phyloP scores from a whole-genome alignment of 2,113 vertebrate species.

The Apus apus region DNA sequence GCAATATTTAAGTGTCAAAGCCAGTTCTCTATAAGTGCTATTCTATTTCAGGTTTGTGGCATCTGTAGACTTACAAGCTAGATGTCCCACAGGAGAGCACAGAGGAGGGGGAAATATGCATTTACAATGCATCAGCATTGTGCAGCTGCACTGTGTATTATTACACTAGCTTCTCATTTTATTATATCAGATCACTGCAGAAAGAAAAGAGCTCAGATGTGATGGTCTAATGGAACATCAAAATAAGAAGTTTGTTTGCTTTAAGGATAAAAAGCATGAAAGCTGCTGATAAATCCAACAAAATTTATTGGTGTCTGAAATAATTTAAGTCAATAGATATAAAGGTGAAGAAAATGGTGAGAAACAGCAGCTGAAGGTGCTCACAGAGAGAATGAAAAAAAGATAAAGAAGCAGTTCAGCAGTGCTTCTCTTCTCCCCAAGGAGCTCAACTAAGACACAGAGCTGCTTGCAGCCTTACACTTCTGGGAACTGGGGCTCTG shows the following conservation, averaged over 20 bases:
- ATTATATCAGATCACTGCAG: slow-evolving; percentile 18
- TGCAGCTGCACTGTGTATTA: slow-evolving; percentile 41
- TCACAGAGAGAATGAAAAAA: not conserved
- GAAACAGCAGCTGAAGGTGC: slow-evolving; percentile 14
- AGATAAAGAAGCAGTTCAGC: not conserved
- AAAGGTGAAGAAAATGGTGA: not conserved
- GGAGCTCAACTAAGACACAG: not conserved
- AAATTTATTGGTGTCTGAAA: not conserved
- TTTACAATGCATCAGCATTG: not conserved
- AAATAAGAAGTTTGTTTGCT: not conserved
- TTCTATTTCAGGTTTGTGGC: not conserved
- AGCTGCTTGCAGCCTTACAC: not conserved
- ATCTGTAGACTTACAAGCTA: slow-evolving; percentile 27
- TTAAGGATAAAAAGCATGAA: not conserved
- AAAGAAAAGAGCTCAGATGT: not conserved
- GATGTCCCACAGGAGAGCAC: slow-evolving; percentile 2
- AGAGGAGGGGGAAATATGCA: not conserved
- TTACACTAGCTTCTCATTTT: slow-evolving; percentile 17
- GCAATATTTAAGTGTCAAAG: not conserved
- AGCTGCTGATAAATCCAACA: not conserved
- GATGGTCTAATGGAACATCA: not conserved
- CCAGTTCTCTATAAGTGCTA: not conserved
- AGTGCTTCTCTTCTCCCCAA: not conserved
- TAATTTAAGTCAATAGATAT: not conserved
- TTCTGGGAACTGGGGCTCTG: not conserved